Conservation (phyloP, 2,113 vertebrate species). For the Blennius ocellaris region DNA sequence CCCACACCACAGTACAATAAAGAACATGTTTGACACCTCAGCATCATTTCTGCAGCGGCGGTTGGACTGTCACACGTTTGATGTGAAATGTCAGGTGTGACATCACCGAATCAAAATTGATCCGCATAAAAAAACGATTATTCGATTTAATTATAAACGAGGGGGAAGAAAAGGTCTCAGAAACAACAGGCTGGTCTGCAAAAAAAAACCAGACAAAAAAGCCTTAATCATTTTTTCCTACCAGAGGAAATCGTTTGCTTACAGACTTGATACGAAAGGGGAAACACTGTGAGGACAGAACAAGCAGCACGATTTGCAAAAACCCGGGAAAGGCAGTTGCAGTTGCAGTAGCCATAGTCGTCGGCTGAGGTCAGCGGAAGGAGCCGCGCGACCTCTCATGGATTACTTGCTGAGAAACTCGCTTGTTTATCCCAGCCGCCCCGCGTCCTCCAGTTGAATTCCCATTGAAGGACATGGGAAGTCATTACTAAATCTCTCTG, state of each 20-base stretch:
- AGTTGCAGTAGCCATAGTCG: conserved; percentile 27
- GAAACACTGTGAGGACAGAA: conserved; percentile 15
- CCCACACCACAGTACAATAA: too few species aligned
- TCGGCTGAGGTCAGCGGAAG: conserved; percentile 20
- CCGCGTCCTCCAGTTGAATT: conserved; percentile 60
- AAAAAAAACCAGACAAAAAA: too few species aligned
- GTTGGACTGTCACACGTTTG: too few species aligned
- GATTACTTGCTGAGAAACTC: conserved; percentile 25
- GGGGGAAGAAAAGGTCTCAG: conserved; percentile 26
- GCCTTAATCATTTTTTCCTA: conserved; percentile 1
- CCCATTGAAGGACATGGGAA: conserved; percentile 60
- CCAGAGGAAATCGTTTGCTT: conserved; percentile 16
- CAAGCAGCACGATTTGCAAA: not conserved
- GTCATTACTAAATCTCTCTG: conserved; percentile 66
- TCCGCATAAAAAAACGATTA: conserved; percentile 1
- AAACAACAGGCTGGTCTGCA: not conserved
- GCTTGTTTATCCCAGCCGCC: conserved; percentile 50
- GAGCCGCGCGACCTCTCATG: conserved; percentile 1
- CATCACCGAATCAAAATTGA: conserved; percentile 28
- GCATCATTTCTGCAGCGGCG: too few species aligned
- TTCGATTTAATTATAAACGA: conserved; percentile 3
- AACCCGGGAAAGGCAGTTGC: conserved; percentile 16
- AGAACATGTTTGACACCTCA: too few species aligned
- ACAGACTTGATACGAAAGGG: not conserved
- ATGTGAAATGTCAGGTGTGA: conserved; percentile 13